These are phyloP conservation scores for Trichonephila clavipes DNA, from an alignment of 1,140 invertebrate genomes.

Conservation along the genomic window DNA sequence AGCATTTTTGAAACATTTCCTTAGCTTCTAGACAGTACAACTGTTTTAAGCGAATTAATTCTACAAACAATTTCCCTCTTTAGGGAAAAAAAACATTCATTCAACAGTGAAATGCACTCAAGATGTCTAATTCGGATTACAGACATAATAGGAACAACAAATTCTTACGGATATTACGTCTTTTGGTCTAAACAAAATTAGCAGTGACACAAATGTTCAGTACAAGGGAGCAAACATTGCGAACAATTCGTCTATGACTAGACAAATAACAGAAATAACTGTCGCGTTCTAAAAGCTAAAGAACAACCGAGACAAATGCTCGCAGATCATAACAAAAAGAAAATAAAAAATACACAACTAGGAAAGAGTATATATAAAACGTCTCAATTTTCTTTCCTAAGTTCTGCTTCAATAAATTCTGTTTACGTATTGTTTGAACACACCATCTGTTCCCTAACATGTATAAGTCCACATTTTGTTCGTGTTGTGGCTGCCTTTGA, in stretches of 20 bases:
- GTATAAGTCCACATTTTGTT: neutral
- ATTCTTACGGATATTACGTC: too few species aligned
- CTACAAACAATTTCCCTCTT: too few species aligned
- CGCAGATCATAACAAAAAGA: neutral
- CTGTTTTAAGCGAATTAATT: too few species aligned
- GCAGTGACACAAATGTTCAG: neutral
- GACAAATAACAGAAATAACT: neutral
- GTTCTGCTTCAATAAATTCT: constrained; percentile 11
- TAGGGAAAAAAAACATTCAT: too few species aligned
- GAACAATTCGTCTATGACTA: neutral
- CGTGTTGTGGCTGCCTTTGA: neutral
- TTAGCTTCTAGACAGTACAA: too few species aligned
- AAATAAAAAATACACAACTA: neutral
- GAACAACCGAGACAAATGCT: neutral
- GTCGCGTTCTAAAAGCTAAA: neutral
- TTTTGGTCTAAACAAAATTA: neutral
- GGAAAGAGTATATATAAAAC: neutral
- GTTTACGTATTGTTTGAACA: constrained; percentile 18
- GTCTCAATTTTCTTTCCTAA: neutral
- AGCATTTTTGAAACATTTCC: too few species aligned
- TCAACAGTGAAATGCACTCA: too few species aligned
- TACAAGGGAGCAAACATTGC: neutral
- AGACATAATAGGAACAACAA: too few species aligned
- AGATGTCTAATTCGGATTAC: too few species aligned
- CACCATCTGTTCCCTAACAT: neutral